Percentiles rank a stretch among this genome's conserved stretches.
phyloP scores from a whole-genome alignment of 1,140 invertebrate species.

The Wiebesia pumilae region DNA sequence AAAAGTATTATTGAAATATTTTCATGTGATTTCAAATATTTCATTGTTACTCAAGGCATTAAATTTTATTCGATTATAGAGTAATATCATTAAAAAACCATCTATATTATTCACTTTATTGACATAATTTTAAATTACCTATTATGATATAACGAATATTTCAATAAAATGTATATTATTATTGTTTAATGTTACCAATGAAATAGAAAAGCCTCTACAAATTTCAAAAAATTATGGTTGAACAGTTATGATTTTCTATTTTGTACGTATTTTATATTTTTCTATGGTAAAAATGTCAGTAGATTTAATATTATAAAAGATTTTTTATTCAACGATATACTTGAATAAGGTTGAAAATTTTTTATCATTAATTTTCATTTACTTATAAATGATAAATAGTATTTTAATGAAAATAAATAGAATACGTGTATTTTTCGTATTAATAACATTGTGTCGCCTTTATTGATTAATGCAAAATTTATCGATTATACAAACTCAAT shows the following conservation, averaged over 20 bases:
- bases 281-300: background rate
- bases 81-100: background rate
- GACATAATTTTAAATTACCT: background rate
- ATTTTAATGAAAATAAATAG: background rate
- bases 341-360: background rate
- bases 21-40: too few relatives aligned
- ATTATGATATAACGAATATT: background rate
- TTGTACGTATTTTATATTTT: background rate
- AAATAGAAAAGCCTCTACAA: too few relatives aligned
- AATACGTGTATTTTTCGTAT: background rate
- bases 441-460: background rate
- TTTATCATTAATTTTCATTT: constrained; percentile 2
- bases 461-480: constrained; percentile 4
- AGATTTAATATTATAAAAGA: background rate
- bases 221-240: background rate
- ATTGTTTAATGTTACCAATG: too few relatives aligned
- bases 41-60: too few relatives aligned
- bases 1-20: too few relatives aligned
- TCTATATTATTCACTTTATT: background rate
- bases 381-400: background rate
- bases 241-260: background rate
- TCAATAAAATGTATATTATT: too few relatives aligned
- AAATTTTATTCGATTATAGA: background rate
- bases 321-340: background rate
- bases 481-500: background rate